phyloP scores from a whole-genome alignment of 2,888 invertebrate species.

The Pseudococcus longispinus region DNA sequence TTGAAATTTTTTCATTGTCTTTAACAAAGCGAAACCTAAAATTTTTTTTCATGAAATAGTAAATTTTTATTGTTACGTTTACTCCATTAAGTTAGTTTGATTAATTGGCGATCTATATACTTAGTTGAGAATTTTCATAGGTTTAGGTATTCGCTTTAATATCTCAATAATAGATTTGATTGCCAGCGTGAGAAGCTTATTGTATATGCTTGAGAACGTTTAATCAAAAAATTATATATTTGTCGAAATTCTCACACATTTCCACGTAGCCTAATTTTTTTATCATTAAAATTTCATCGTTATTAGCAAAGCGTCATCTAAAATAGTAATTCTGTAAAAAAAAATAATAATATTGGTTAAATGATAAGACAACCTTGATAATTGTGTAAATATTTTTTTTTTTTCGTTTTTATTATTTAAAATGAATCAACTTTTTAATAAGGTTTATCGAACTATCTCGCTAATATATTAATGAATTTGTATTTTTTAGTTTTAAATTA shows the following conservation, averaged over 20 bases:
- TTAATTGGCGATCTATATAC: neutral
- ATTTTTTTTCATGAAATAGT: neutral
- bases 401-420: conserved; percentile 34
- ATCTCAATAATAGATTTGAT: conserved; percentile 9
- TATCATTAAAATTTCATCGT: conserved; percentile 39
- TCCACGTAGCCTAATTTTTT: conserved; percentile 29
- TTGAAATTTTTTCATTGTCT: neutral
- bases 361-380: conserved; percentile 21
- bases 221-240: neutral
- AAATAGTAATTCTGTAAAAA: conserved; percentile 38
- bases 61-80: neutral
- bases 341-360: neutral
- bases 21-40: neutral
- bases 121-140: conserved; percentile 3
- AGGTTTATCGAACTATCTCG: conserved; percentile 50
- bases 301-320: conserved; percentile 33
- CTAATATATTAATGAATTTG: conserved; percentile 52
- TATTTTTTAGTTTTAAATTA: conserved; percentile 55
- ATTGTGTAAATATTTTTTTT: conserved; percentile 36
- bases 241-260: conserved; percentile 25
- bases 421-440: conserved; percentile 41
- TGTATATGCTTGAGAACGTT: neutral
- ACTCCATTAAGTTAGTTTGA: neutral
- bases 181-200: conserved; percentile 1
- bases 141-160: neutral